Conservation (phyloP, 2,888 invertebrate species). For the Caenorhabditis imperialis region DNA sequence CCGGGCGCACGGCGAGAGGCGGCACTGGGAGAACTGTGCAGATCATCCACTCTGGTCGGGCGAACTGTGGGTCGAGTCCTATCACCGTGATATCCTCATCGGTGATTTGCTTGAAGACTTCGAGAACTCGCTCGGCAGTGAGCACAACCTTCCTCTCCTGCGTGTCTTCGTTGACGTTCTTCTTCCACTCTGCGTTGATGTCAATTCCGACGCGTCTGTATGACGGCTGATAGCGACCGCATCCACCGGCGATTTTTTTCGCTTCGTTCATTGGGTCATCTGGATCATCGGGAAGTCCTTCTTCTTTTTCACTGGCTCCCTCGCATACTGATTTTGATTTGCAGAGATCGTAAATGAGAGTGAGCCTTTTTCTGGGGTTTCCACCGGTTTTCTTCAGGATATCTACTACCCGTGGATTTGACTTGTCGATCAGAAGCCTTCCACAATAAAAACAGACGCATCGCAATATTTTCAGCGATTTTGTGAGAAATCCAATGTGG, state of each 20-base stretch:
- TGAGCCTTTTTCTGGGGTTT: conserved; percentile 92
- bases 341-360: conserved; percentile 96
- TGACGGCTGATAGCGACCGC: conserved; percentile 96
- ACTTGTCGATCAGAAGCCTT: conserved; percentile 93
- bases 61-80: conserved; percentile 89
- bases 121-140: conserved; percentile 95
- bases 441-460: conserved; percentile 89
- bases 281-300: conserved; percentile 43
- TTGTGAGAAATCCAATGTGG: conserved; percentile 96
- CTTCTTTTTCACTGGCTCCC: conserved; percentile 89
- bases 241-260: conserved; percentile 84
- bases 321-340: conserved; percentile 98
- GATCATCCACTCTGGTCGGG: conserved; percentile 99
- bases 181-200: conserved; percentile 96
- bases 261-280: conserved; percentile 44
- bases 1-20: conserved; percentile 94
- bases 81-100: conserved; percentile 94
- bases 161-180: conserved; percentile 94
- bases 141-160: conserved; percentile 91
- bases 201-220: conserved; percentile 92
- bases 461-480: conserved; percentile 86
- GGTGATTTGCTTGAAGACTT: conserved; percentile 92
- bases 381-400: conserved; percentile 91
- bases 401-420: conserved; percentile 92
- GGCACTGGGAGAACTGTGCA: conserved; percentile 97